These are phyloP conservation scores for Phyllotreta cruciferae DNA, from an alignment of 2,888 invertebrate genomes.

Conservation along the genomic window DNA sequence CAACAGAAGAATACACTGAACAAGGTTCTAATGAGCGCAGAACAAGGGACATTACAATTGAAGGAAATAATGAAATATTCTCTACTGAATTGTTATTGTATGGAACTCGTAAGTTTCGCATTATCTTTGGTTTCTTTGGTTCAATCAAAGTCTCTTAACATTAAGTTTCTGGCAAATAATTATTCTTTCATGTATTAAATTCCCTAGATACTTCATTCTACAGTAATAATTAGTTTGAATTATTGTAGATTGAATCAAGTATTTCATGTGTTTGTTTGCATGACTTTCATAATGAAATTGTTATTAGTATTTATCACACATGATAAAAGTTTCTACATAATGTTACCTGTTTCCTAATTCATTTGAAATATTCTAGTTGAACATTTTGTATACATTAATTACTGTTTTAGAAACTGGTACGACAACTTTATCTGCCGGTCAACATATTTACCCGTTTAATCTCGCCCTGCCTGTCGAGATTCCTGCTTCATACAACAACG, in stretches of 20 bases:
- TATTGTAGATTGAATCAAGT: no score
- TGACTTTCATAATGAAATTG: no score
- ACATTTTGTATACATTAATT: no score
- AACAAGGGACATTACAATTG: conserved; percentile 44
- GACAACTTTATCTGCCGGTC: conserved; percentile 46
- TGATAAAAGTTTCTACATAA: no score
- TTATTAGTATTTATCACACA: no score
- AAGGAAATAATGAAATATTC: conserved; percentile 48
- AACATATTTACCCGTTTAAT: conserved; percentile 51
- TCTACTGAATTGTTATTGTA: conserved; percentile 46
- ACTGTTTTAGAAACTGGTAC: conserved; percentile 44
- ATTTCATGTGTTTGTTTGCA: no score
- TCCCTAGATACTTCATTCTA: no score
- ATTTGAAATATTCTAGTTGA: no score
- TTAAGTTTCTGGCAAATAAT: not conserved
- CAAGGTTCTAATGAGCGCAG: conserved; percentile 42
- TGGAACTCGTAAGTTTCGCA: conserved; percentile 46
- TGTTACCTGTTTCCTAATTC: no score
- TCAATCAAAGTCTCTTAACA: conserved; percentile 3
- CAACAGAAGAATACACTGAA: conserved; percentile 48
- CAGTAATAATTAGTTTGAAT: no score
- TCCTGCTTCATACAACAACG: conserved; percentile 49
- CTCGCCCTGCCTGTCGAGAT: conserved; percentile 47
- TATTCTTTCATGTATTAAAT: no score
- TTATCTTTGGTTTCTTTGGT: not conserved